Evolutionary conservation across 2,113 vertebrate genomes (phyloP).

Genomic region (Anhinga rufa): DNA sequence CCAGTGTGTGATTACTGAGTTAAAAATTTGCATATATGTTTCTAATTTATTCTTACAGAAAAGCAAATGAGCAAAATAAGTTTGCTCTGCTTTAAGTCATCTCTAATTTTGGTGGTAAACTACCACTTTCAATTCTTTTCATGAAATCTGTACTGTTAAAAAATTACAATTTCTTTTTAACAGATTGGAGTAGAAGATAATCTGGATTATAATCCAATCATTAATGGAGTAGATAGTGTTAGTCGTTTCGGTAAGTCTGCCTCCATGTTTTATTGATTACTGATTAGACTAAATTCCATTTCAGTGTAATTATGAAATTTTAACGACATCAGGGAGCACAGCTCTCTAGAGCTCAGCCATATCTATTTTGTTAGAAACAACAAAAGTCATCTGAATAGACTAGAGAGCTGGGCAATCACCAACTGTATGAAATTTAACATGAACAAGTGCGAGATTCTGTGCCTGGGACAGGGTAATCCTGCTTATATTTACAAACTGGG

Average conservation of each 20-base stretch:
- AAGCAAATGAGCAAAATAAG: not conserved
- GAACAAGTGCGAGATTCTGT: not conserved
- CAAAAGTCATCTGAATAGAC: not conserved
- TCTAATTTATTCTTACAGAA: slow-evolving; percentile 9
- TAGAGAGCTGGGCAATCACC: not conserved
- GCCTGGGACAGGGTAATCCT: not conserved
- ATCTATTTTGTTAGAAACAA: not conserved
- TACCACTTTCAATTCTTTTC: not conserved
- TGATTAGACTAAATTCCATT: not conserved
- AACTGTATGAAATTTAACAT: not conserved
- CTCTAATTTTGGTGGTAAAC: not conserved
- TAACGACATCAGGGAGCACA: not conserved
- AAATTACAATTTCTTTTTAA: slow-evolving; percentile 39
- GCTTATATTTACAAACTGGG: not conserved
- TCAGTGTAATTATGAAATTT: not conserved
- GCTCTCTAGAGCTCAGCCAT: not conserved
- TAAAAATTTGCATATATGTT: not conserved
- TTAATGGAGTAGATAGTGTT: slow-evolving; percentile 84
- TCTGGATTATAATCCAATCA: slow-evolving; percentile 80
- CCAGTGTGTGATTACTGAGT: not conserved
- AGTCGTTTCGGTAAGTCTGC: slow-evolving; percentile 86
- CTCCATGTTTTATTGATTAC: not conserved
- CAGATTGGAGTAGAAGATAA: slow-evolving; percentile 88
- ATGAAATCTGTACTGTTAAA: not conserved
- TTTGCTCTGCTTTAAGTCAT: not conserved